Conservation (phyloP, 2,888 invertebrate species). For the Lasioglossum malachurum region DNA sequence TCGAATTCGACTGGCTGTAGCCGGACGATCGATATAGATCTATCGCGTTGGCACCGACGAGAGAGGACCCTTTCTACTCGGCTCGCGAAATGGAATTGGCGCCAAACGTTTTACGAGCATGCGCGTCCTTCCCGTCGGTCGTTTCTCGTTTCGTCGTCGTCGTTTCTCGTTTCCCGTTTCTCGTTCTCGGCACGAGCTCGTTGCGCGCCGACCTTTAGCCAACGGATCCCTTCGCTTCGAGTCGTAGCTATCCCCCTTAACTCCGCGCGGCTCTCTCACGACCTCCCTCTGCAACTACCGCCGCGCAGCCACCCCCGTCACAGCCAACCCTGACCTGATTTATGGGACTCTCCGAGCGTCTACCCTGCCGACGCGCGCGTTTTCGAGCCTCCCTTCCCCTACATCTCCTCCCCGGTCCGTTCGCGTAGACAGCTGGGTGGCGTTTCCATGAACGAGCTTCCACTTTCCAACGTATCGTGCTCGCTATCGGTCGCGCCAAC, state of each 20-base stretch:
- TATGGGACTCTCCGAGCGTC: conserved; percentile 88
- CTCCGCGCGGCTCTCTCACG: conserved; percentile 70
- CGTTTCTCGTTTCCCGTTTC: conserved; percentile 20
- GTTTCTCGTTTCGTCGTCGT: conserved; percentile 43
- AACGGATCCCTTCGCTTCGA: conserved; percentile 76
- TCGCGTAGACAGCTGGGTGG: conserved; percentile 81
- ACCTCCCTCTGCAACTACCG: conserved; percentile 74
- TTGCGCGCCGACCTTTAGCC: conserved; percentile 84
- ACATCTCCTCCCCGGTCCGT: conserved; percentile 13
- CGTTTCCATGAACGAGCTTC: conserved; percentile 73
- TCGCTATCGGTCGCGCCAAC: background rate
- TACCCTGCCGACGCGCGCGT: conserved; percentile 77
- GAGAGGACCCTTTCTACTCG: background rate
- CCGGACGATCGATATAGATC: background rate
- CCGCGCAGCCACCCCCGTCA: conserved; percentile 79
- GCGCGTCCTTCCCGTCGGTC: conserved; percentile 69
- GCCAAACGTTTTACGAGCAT: conserved; percentile 80
- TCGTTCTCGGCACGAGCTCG: conserved; percentile 76
- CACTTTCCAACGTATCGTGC: conserved; percentile 9
- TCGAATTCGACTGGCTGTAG: background rate
- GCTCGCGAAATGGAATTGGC: conserved; percentile 77
- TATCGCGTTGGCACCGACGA: background rate
- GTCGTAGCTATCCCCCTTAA: conserved; percentile 75
- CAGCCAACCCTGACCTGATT: conserved; percentile 86
- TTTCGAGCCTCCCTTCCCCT: conserved; percentile 56